These are phyloP conservation scores for Tipula lateralis DNA, from an alignment of 2,888 invertebrate genomes.

Conservation along the genomic window DNA sequence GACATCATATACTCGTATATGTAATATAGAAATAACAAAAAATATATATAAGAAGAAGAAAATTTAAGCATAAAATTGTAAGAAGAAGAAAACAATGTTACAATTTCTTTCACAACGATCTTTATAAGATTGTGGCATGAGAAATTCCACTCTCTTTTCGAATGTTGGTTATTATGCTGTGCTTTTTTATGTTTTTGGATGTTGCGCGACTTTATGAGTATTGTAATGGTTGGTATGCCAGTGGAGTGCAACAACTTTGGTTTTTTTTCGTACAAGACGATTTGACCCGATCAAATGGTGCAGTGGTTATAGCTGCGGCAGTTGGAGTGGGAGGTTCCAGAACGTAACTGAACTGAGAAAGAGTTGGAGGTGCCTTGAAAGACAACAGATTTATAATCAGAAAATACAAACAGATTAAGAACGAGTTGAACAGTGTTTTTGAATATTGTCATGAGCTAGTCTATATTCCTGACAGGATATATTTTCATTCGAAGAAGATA, in stretches of 20 bases:
- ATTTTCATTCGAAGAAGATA: too few relatives aligned
- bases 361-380: too few relatives aligned
- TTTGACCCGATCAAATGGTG: too few relatives aligned
- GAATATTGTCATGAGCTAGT: too few relatives aligned
- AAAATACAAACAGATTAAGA: too few relatives aligned
- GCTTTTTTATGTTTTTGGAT: not conserved
- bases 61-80: not conserved
- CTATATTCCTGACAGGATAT: too few relatives aligned
- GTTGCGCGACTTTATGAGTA: not conserved
- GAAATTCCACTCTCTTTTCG: conserved; percentile 14
- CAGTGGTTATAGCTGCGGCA: too few relatives aligned
- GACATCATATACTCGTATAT: not conserved
- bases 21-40: not conserved
- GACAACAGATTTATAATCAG: too few relatives aligned
- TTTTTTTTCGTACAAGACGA: too few relatives aligned
- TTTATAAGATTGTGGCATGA: not conserved
- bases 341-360: too few relatives aligned
- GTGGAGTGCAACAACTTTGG: not conserved
- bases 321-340: too few relatives aligned
- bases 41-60: not conserved
- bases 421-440: too few relatives aligned
- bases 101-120: conserved; percentile 11
- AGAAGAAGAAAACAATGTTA: not conserved
- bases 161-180: not conserved
- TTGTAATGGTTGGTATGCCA: not conserved